Evolutionary conservation across 2,888 invertebrate genomes (phyloP).

Genomic region (Euproctis similis): DNA sequence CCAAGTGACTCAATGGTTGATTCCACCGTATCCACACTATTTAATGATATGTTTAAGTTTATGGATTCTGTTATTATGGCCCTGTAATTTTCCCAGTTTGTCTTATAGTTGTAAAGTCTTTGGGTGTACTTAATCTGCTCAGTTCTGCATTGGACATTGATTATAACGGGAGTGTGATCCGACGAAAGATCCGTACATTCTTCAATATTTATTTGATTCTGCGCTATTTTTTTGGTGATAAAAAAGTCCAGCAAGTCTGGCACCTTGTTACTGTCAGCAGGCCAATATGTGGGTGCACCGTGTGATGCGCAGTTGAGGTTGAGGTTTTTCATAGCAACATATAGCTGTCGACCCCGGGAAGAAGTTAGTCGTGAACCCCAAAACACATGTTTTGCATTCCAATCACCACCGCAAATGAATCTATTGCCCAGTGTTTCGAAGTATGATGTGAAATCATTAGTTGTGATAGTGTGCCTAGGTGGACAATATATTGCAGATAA

Average conservation of each 20-base stretch:
- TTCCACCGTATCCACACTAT: neutral
- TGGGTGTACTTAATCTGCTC: neutral
- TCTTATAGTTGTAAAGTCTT: neutral
- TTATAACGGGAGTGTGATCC: neutral
- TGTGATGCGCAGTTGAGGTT: neutral
- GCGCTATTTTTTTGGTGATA: neutral
- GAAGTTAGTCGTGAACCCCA: neutral
- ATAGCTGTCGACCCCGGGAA: neutral
- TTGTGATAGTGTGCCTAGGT: neutral
- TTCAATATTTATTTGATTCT: neutral
- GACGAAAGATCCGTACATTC: conserved; percentile 1
- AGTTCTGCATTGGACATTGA: neutral
- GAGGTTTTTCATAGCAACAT: neutral
- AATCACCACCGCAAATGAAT: conserved; percentile 1
- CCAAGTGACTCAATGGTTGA: neutral
- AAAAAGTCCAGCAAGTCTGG: conserved; percentile 1
- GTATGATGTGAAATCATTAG: neutral
- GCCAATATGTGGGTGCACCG: conserved; percentile 2
- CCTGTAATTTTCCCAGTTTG: neutral
- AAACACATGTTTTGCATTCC: conserved; percentile 2
- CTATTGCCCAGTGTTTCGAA: neutral
- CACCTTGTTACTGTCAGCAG: conserved; percentile 1
- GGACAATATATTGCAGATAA: conserved; percentile 3
- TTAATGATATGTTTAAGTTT: neutral
- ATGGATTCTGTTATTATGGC: neutral